Conservation (phyloP, 2,797 vertebrate genomes). For the Pteropus rufus region DNA sequence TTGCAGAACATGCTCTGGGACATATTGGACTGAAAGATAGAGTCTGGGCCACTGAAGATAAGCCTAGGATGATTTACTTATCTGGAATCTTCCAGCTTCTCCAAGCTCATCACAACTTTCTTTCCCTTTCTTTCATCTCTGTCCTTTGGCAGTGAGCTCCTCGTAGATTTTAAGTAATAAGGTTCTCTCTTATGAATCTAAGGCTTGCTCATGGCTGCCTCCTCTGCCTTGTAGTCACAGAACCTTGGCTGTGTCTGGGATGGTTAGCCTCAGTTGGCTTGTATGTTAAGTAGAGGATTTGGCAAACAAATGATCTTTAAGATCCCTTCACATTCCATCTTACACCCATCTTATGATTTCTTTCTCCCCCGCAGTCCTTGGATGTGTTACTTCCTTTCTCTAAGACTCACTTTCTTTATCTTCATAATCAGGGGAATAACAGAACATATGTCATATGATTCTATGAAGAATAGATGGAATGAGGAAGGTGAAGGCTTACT, state of each 20-base stretch:
- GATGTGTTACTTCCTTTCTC: neutral
- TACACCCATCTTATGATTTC: neutral
- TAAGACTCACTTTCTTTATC: neutral
- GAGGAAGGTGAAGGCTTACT: neutral
- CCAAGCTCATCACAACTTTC: rapidly evolving
- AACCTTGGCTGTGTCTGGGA: neutral
- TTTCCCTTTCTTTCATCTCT: neutral
- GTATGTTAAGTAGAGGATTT: neutral
- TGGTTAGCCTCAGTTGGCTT: neutral
- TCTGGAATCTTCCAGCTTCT: neutral
- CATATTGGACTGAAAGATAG: neutral
- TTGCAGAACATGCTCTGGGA: neutral
- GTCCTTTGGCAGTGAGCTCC: neutral
- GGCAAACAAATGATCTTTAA: neutral
- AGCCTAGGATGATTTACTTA: too few relatives aligned
- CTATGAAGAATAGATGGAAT: neutral
- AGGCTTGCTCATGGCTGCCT: neutral
- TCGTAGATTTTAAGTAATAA: neutral
- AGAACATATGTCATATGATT: neutral
- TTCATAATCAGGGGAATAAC: neutral
- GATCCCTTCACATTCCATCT: neutral
- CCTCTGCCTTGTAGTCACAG: neutral
- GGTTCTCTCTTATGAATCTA: neutral
- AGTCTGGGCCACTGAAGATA: neutral
- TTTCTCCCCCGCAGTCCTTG: neutral